phyloP scores from a whole-genome alignment of 1,140 invertebrate species.

The Drosophila neocordata region DNA sequence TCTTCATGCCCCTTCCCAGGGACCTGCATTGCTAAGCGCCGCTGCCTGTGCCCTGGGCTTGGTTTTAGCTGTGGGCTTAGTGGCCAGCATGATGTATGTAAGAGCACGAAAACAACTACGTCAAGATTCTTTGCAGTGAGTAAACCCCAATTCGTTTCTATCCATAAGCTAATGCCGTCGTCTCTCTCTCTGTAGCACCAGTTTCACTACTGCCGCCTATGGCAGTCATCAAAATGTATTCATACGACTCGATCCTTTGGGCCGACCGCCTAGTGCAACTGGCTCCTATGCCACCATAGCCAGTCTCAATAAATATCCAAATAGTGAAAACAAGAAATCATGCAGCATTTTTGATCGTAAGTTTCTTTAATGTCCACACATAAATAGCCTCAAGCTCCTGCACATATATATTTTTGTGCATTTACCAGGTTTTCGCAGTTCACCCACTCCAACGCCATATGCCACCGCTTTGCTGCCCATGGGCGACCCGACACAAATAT shows the following conservation, averaged over 20 bases:
- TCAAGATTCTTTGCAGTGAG: constrained; percentile 90
- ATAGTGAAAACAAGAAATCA: constrained; percentile 78
- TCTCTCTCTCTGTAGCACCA: constrained; percentile 83
- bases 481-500: constrained; percentile 63
- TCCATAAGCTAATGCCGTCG: too few species aligned
- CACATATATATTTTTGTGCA: not conserved
- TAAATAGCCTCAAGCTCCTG: too few species aligned
- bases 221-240: constrained; percentile 89
- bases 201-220: constrained; percentile 88
- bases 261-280: constrained; percentile 88
- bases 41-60: constrained; percentile 91
- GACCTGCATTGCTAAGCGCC: constrained; percentile 83
- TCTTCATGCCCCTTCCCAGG: constrained; percentile 74
- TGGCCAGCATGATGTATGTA: constrained; percentile 90
- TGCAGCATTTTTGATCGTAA: constrained; percentile 82
- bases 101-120: constrained; percentile 89
- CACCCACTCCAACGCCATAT: constrained; percentile 86
- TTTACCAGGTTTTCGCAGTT: constrained; percentile 81
- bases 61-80: constrained; percentile 87
- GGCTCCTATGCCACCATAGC: constrained; percentile 92
- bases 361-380: constrained; percentile 26
- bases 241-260: constrained; percentile 87
- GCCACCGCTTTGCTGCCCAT: constrained; percentile 82
- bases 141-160: constrained; percentile 34
- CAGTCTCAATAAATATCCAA: constrained; percentile 87